A percentile compares a stretch with the other conserved stretches of the same genome.
Conservation (phyloP, 2,888 invertebrate species). For the Mimumesa dahlbomi region DNA sequence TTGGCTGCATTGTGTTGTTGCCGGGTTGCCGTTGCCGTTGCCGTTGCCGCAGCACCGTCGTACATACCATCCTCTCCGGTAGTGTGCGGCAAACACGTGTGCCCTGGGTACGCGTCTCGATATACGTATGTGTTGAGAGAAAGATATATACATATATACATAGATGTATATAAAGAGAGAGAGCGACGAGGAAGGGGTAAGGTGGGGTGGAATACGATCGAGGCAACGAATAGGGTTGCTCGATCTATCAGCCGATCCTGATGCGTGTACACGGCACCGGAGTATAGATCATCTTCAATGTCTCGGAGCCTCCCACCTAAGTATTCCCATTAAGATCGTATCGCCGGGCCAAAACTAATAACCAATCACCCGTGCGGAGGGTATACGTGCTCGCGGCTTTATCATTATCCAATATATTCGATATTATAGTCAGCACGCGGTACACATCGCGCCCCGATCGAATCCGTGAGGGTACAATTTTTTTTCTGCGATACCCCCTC, state of each 20-base stretch:
- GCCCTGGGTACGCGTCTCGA: background rate
- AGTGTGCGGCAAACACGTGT: constrained; percentile 25
- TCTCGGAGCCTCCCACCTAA: constrained; percentile 78
- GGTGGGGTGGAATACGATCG: constrained; percentile 47
- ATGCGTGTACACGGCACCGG: constrained; percentile 62
- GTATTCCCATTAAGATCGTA: constrained; percentile 78
- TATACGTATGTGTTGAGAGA: background rate
- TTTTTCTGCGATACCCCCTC: background rate
- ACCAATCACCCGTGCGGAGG: constrained; percentile 74
- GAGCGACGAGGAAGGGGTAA: background rate
- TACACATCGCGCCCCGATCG: constrained; percentile 56
- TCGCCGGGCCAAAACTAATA: constrained; percentile 77
- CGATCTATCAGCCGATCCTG: constrained; percentile 64
- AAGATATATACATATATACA: background rate
- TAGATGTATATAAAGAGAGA: background rate
- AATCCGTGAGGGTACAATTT: background rate
- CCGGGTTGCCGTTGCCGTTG: constrained; percentile 61
- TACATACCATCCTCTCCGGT: constrained; percentile 28
- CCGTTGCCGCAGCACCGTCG: constrained; percentile 40
- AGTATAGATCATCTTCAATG: constrained; percentile 75
- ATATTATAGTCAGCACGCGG: constrained; percentile 64
- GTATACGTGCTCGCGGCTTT: constrained; percentile 73
- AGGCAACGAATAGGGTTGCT: constrained; percentile 61
- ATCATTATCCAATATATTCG: constrained; percentile 75
- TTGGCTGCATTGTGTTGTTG: constrained; percentile 74